A percentile compares a stretch with the other conserved stretches of the same genome.
phyloP scores from a whole-genome alignment of 2,888 invertebrate genomes.

The Yponomeuta malinellus region DNA sequence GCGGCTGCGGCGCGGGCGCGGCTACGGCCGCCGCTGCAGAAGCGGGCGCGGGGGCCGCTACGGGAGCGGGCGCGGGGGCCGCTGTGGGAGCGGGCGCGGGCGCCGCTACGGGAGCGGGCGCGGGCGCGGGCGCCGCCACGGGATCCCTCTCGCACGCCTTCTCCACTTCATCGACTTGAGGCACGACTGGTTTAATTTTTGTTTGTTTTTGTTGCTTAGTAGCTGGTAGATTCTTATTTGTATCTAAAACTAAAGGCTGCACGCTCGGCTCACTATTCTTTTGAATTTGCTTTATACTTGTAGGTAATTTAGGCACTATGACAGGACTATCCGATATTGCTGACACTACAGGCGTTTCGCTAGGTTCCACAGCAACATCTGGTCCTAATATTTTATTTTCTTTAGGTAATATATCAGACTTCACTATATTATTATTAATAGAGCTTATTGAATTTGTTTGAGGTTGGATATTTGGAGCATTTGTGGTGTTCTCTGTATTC shows the following conservation, averaged over 20 bases:
- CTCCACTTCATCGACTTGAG: conserved; percentile 48
- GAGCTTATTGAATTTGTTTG: conserved; percentile 58
- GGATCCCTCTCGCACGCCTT: conserved; percentile 19
- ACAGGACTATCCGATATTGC: conserved; percentile 82
- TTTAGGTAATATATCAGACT: conserved; percentile 64
- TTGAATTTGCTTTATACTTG: conserved; percentile 55
- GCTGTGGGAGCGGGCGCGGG: neutral
- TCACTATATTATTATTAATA: conserved; percentile 63
- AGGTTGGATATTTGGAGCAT: conserved; percentile 46
- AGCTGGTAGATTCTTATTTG: conserved; percentile 45
- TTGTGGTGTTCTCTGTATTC: conserved; percentile 43
- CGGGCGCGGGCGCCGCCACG: conserved; percentile 18
- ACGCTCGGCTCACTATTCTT: conserved; percentile 51
- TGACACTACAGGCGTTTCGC: conserved; percentile 80
- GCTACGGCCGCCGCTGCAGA: conserved; percentile 12
- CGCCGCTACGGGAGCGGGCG: conserved; percentile 21
- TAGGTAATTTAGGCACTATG: conserved; percentile 75
- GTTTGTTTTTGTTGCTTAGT: conserved; percentile 46
- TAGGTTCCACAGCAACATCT: conserved; percentile 52
- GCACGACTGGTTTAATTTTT: conserved; percentile 30
- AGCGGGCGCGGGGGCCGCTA: conserved; percentile 22
- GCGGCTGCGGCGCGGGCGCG: conserved; percentile 25
- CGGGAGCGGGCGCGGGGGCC: conserved; percentile 21
- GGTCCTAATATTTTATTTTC: conserved; percentile 58
- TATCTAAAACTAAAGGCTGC: conserved; percentile 55